Conservation (phyloP, 2,797 vertebrate genomes). For the Helicolenus hilgendorfi region DNA sequence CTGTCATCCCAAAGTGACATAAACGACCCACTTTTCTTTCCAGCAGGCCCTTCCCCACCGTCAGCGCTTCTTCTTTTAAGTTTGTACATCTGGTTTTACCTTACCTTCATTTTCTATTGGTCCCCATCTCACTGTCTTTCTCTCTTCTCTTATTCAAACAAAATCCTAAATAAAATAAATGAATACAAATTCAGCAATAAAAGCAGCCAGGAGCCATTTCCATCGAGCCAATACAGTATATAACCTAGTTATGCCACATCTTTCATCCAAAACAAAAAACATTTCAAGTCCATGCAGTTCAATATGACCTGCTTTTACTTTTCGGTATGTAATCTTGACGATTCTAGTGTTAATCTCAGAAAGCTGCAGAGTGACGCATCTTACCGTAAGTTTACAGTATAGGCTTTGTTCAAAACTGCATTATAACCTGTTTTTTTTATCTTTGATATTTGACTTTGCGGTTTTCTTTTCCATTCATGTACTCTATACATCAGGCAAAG, state of each 20-base stretch:
- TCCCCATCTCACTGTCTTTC: neutral
- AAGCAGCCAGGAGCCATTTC: neutral
- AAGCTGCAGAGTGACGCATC: neutral
- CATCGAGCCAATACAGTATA: neutral
- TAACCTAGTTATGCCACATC: neutral
- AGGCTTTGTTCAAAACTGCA: neutral
- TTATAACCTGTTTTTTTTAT: neutral
- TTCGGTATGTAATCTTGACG: neutral
- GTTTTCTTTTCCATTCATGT: neutral
- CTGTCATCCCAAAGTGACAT: conserved; percentile 82
- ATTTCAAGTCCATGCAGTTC: neutral
- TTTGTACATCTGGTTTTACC: conserved; percentile 13
- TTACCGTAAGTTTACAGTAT: neutral
- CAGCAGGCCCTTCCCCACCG: neutral
- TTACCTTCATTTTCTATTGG: neutral
- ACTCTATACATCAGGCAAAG: neutral
- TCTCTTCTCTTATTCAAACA: neutral
- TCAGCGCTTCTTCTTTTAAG: conserved; percentile 6
- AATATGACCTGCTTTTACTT: neutral
- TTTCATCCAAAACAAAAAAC: neutral
- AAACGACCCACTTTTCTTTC: conserved; percentile 70
- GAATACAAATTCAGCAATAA: neutral
- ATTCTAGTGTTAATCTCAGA: neutral
- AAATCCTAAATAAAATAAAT: neutral
- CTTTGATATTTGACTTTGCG: neutral